Conservation (phyloP, 2,797 vertebrate species). For the Scolopax rusticola region DNA sequence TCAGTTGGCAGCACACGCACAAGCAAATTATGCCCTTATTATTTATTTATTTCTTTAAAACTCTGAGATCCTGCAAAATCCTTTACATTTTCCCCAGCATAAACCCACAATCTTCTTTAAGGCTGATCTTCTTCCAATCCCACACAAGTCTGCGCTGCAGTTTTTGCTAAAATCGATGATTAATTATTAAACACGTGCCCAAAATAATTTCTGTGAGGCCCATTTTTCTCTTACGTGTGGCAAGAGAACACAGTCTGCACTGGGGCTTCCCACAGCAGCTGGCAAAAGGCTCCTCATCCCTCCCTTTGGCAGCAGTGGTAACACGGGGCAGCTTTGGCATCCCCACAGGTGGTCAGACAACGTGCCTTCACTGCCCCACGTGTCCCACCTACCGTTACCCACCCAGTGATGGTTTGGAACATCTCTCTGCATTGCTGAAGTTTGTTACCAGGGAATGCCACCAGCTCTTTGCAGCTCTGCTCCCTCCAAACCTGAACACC, state of each 20-base stretch:
- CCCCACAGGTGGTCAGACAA: not conserved
- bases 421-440: not conserved
- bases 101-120: conserved; percentile 72
- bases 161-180: conserved; percentile 45
- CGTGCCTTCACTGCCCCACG: fast-evolving
- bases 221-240: not conserved
- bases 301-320: not conserved
- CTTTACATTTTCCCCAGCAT: conserved; percentile 57
- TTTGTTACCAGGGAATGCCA: not conserved
- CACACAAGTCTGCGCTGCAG: conserved; percentile 37
- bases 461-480: not conserved
- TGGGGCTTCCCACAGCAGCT: not conserved
- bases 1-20: conserved; percentile 16
- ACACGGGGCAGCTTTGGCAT: not conserved
- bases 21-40: not conserved
- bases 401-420: not conserved
- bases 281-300: not conserved
- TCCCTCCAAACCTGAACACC: not conserved
- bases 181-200: conserved; percentile 49
- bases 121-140: conserved; percentile 65
- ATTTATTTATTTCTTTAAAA: not conserved
- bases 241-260: not conserved
- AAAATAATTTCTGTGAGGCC: conserved; percentile 31
- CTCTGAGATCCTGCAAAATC: conserved; percentile 62
- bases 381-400: not conserved